These are phyloP conservation scores for Labeo catla DNA, from an alignment of 2,113 vertebrate species.

Conservation along the genomic window DNA sequence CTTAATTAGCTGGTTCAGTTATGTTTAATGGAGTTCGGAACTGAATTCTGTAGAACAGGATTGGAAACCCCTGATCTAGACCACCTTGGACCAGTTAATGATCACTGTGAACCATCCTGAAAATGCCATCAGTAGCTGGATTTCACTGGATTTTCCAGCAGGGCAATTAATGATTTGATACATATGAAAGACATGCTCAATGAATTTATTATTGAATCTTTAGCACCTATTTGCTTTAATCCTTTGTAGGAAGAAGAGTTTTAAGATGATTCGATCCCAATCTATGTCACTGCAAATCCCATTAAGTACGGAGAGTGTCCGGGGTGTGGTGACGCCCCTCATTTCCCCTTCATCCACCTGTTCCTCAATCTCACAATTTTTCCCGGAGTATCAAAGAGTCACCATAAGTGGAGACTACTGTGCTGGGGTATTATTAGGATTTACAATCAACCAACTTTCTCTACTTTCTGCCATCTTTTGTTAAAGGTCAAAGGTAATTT, in stretches of 20 bases:
- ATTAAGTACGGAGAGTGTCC: constrained; percentile 70
- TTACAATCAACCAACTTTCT: neutral
- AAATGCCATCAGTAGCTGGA: neutral
- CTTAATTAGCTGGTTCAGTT: neutral
- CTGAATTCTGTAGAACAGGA: neutral
- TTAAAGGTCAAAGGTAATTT: neutral
- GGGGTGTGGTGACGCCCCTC: constrained; percentile 64
- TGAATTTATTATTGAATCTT: neutral
- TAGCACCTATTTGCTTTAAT: neutral
- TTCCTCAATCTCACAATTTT: constrained; percentile 59
- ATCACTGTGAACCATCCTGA: neutral
- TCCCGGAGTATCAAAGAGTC: constrained; percentile 93
- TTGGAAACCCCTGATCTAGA: neutral
- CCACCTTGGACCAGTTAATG: neutral
- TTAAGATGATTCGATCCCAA: constrained; percentile 93
- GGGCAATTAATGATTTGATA: neutral
- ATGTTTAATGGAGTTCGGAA: neutral
- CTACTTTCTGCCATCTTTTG: neutral
- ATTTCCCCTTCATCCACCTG: constrained; percentile 70
- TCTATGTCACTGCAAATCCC: constrained; percentile 89
- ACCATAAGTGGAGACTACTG: constrained; percentile 97
- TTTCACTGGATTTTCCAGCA: neutral
- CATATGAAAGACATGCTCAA: neutral
- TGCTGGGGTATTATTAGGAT: constrained; percentile 79
- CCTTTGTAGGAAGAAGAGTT: constrained; percentile 87